Percentiles rank a stretch among this genome's conserved stretches.
Conservation (phyloP, 2,113 vertebrate genomes). For the Notiomystis cincta region DNA sequence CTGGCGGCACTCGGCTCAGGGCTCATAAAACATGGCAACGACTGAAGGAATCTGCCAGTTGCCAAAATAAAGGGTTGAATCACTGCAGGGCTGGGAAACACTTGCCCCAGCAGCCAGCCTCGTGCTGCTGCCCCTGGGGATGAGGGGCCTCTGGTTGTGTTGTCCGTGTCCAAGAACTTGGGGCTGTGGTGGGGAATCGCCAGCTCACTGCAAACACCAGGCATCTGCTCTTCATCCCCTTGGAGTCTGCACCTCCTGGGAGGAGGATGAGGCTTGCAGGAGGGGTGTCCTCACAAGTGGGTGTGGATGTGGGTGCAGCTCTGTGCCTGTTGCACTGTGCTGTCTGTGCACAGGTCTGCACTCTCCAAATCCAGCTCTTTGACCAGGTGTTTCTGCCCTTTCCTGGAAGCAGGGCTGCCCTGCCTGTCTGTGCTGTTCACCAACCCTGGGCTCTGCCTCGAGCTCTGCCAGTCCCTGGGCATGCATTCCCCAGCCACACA, state of each 20-base stretch:
- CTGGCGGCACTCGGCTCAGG: background rate
- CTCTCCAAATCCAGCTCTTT: background rate
- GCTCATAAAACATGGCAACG: background rate
- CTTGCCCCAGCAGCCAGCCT: background rate
- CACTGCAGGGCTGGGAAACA: background rate
- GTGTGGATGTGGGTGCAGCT: background rate
- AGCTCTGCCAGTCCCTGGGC: background rate
- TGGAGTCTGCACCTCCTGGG: background rate
- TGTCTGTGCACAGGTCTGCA: accelerated
- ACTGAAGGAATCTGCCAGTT: background rate
- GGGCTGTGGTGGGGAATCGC: accelerated
- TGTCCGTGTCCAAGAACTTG: accelerated
- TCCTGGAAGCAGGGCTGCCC: background rate
- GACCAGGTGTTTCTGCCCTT: background rate
- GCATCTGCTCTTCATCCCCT: background rate
- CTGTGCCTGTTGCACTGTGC: background rate
- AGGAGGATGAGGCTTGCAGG: background rate
- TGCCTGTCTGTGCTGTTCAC: accelerated
- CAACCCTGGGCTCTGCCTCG: accelerated
- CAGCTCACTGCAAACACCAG: accelerated
- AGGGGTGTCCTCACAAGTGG: accelerated
- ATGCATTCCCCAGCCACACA: background rate
- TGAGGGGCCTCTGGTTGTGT: background rate
- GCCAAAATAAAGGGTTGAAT: conserved; percentile 7
- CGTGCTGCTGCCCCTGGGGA: background rate